Base-by-base conservation (phyloP, 2,888 invertebrate species). In the Poecilus cupreus region DNA sequence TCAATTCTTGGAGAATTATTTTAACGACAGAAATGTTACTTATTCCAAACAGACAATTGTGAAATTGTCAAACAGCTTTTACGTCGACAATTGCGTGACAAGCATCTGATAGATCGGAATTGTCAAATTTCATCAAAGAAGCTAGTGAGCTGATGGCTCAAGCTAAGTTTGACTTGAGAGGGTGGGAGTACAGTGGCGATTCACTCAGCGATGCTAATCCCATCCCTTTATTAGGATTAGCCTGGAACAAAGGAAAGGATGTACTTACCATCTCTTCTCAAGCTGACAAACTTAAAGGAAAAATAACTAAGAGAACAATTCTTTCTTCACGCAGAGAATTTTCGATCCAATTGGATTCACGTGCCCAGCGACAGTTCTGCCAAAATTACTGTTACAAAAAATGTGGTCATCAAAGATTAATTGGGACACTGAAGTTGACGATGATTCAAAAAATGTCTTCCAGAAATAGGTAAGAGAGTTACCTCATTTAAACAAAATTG, bases 321-420 rank as follows among this genome's bases (percentile, higher is more conserved):
- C 70, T 83, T 39, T 81, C 82, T 57, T 82, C 20, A 70, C 82
- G 43, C 83, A 85, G 10, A 75, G 82, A 13, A 70, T 85, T 16
- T 84, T 83, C 70, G 84, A 85, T 75, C 84, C 84, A 13, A 80
- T 84, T 22, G 84, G 85, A 1, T 83, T 84, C 46, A 82, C 81
- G 11, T 82, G 81, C 11, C 83, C 84, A n/a, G 82, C 82, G 1
- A 75, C 83, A 2, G 46, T 85, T 6, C 32, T 60, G 1, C 84
- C 84, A 1, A 85, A 85, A 60, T 16, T 83, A 57, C 11, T 70
- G 13, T n/a, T 20, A n/a, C 43, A 22, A 1, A 46, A 39, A 5
- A 72, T 37, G 8, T 83, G 83, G 82, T 22, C 77, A 5, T 78
- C 83, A 82, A 75, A 81, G 11, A 11, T 80, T 3, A 76, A 78